A percentile compares a stretch with the other conserved stretches of the same genome.
These are phyloP conservation scores for Caprella mutica DNA, from an alignment of 2,888 invertebrate genomes.

Conservation along the genomic window DNA sequence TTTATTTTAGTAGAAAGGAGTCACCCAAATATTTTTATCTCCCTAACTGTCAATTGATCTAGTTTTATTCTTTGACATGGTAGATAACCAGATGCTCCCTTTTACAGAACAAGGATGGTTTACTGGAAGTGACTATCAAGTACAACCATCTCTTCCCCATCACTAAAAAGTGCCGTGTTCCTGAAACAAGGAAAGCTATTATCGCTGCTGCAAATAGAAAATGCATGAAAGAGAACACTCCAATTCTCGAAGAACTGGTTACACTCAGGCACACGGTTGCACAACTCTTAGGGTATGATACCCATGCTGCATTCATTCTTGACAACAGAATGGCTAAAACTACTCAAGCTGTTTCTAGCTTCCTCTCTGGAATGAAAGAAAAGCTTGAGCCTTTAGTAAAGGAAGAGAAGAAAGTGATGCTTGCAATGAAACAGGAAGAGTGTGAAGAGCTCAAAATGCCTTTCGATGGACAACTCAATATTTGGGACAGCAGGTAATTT, in stretches of 20 bases:
- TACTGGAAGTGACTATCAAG: slow-evolving; percentile 43
- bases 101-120: slow-evolving; percentile 39
- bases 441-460: slow-evolving; percentile 41
- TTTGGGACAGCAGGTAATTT: slow-evolving; percentile 44
- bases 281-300: slow-evolving; percentile 42
- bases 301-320: slow-evolving; percentile 42
- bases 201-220: slow-evolving; percentile 43
- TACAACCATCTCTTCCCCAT: slow-evolving; percentile 46
- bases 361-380: slow-evolving; percentile 40
- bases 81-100: too few relatives aligned
- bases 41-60: too few relatives aligned
- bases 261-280: slow-evolving; percentile 43
- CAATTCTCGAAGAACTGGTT: slow-evolving; percentile 43
- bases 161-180: slow-evolving; percentile 42
- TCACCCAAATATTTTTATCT: too few relatives aligned
- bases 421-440: slow-evolving; percentile 44
- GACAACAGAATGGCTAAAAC: slow-evolving; percentile 45
- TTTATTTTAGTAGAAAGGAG: neutral
- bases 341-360: slow-evolving; percentile 41
- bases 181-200: slow-evolving; percentile 38
- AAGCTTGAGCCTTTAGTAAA: slow-evolving; percentile 42
- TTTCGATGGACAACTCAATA: slow-evolving; percentile 42
- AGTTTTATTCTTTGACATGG: too few relatives aligned
- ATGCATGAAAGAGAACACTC: slow-evolving; percentile 43
- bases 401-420: slow-evolving; percentile 40